phyloP scores from a whole-genome alignment of 2,888 invertebrate genomes.

The Aspidiotus rigidus region DNA sequence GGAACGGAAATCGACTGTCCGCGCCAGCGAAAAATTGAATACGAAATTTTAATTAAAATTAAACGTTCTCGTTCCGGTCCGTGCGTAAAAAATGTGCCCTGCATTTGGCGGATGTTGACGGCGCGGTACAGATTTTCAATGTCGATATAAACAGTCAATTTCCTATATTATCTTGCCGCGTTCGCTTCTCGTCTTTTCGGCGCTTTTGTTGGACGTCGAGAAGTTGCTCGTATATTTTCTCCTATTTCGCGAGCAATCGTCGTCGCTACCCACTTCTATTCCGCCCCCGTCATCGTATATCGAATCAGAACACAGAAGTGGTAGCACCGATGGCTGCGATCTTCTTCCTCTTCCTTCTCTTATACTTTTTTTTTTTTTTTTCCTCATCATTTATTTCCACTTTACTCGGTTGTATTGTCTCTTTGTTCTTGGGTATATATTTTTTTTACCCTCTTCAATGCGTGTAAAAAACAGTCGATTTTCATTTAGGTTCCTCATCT shows the following conservation, averaged over 20 bases:
- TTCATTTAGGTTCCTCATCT: conserved; percentile 14
- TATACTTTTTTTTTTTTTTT: no score
- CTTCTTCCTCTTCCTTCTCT: background rate
- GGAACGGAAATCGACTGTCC: background rate
- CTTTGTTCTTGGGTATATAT: background rate
- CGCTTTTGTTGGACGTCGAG: conserved; percentile 8
- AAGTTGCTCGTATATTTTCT: conserved; percentile 19
- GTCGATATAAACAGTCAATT: conserved; percentile 25
- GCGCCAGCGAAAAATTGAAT: background rate
- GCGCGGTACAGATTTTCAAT: conserved; percentile 14
- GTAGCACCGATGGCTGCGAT: conserved; percentile 13
- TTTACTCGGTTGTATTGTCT: conserved; percentile 1
- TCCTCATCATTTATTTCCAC: no score
- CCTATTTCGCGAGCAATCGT: background rate
- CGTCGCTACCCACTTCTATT: no score
- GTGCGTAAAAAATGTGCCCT: background rate
- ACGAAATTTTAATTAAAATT: conserved; percentile 26
- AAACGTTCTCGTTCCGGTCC: no score
- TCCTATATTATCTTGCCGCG: conserved; percentile 17
- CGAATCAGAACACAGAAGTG: conserved; percentile 8
- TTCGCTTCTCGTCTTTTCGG: conserved; percentile 5
- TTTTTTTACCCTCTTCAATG: background rate
- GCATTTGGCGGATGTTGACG: background rate
- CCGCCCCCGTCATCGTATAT: background rate
- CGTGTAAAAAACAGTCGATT: conserved; percentile 11